phyloP scores from a whole-genome alignment of 2,888 invertebrate genomes.

The Auanema freiburgensis region DNA sequence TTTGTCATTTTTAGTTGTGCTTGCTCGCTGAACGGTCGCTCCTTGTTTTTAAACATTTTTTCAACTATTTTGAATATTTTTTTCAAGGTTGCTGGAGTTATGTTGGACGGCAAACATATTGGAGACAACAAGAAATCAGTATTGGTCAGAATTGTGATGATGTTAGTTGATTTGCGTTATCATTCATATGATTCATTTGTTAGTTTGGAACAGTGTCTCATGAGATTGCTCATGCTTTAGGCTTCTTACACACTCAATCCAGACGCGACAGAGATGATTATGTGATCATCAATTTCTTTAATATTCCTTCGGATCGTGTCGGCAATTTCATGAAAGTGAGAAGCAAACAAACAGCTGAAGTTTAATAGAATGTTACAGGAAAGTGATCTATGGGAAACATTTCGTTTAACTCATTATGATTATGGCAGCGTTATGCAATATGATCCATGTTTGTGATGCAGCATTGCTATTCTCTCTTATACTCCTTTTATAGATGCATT shows the following conservation, averaged over 20 bases:
- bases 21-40: neutral
- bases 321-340: neutral
- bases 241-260: slow-evolving; percentile 5
- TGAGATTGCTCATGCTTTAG: slow-evolving; percentile 9
- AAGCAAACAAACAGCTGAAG: too few species aligned
- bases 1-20: neutral
- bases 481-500: slow-evolving; percentile 7
- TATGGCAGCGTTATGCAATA: slow-evolving; percentile 8
- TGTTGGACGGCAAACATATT: slow-evolving; percentile 2
- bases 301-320: neutral
- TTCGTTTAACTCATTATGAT: neutral
- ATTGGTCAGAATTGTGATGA: neutral
- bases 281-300: neutral
- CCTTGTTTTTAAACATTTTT: neutral
- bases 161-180: neutral
- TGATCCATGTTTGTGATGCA: slow-evolving; percentile 2
- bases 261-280: neutral
- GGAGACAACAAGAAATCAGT: slow-evolving; percentile 4
- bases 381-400: neutral
- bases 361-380: neutral
- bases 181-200: neutral
- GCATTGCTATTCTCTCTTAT: too few species aligned
- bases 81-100: slow-evolving; percentile 4
- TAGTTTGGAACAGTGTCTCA: slow-evolving; percentile 3
- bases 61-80: too few species aligned